phyloP scores from a whole-genome alignment of 2,113 vertebrate genomes.

The Ceyx cyanopectus region DNA sequence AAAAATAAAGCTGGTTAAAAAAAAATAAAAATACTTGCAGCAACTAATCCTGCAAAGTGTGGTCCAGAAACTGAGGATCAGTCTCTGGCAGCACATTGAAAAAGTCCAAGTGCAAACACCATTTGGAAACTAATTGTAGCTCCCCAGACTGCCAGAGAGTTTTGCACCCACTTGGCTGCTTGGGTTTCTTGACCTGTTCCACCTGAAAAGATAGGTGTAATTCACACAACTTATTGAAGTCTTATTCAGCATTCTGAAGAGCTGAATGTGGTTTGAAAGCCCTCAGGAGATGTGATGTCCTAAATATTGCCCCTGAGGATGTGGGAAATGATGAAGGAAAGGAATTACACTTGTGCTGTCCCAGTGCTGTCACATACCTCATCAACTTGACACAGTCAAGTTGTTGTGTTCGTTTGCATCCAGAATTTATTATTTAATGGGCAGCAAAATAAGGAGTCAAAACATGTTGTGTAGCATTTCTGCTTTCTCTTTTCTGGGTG shows the following conservation, averaged over 20 bases:
- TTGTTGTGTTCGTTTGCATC: neutral
- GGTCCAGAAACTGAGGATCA: neutral
- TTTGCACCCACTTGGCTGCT: neutral
- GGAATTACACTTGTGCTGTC: neutral
- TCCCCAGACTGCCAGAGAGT: neutral
- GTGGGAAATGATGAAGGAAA: neutral
- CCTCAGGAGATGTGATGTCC: neutral
- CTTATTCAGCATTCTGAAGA: neutral
- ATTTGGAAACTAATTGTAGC: neutral
- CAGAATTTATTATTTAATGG: neutral
- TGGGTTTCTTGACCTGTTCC: neutral
- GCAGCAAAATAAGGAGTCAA: neutral
- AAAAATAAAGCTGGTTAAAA: neutral
- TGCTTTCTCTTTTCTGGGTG: neutral
- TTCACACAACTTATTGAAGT: no score
- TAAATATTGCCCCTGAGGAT: neutral
- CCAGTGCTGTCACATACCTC: rapidly evolving
- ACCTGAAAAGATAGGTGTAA: neutral
- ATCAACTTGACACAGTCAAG: no score
- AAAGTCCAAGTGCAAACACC: neutral
- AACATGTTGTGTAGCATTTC: neutral
- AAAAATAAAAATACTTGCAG: neutral
- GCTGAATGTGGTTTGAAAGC: neutral
- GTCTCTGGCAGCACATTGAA: neutral
- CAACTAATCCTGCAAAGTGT: neutral